Conservation (phyloP, 2,113 vertebrate species). For the Fregetta grallaria region DNA sequence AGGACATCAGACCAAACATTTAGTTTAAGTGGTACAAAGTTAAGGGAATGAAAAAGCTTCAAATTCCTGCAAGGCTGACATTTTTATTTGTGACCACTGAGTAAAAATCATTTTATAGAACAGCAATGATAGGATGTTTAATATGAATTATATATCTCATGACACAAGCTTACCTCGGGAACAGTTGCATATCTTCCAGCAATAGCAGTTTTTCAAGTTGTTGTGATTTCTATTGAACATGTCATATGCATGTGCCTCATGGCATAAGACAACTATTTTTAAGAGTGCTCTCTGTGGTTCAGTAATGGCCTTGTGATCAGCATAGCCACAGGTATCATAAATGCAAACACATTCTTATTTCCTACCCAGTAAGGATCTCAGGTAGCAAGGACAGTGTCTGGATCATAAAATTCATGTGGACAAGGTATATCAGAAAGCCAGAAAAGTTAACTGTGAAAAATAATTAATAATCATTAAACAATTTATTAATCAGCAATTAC, state of each 20-base stretch:
- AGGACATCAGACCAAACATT: conserved; percentile 11
- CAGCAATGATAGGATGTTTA: not conserved
- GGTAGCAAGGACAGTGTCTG: not conserved
- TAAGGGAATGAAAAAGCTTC: not conserved
- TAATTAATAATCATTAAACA: not conserved
- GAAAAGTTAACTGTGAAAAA: not conserved
- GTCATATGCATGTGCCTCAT: not conserved
- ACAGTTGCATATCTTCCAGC: not conserved
- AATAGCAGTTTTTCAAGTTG: not conserved
- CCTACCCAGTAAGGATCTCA: not conserved
- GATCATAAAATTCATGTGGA: not conserved
- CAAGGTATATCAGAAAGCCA: not conserved
- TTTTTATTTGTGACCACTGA: conserved; percentile 7
- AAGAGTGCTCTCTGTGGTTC: not conserved
- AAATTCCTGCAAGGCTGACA: not conserved
- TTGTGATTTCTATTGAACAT: conserved; percentile 3
- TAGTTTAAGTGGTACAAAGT: not conserved
- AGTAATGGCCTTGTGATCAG: not conserved
- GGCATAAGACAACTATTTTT: conserved; percentile 18
- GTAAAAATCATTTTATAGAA: not conserved
- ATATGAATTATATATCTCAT: conserved; percentile 7
- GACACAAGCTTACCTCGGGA: not conserved
- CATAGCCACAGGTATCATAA: not conserved
- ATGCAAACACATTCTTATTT: not conserved
- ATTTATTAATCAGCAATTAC: not conserved